These are phyloP conservation scores for Chondrilla cf. caribensis DNA, from an alignment of 37 sponge, comb jelly and placozoan genomes.

Conservation along the genomic window DNA sequence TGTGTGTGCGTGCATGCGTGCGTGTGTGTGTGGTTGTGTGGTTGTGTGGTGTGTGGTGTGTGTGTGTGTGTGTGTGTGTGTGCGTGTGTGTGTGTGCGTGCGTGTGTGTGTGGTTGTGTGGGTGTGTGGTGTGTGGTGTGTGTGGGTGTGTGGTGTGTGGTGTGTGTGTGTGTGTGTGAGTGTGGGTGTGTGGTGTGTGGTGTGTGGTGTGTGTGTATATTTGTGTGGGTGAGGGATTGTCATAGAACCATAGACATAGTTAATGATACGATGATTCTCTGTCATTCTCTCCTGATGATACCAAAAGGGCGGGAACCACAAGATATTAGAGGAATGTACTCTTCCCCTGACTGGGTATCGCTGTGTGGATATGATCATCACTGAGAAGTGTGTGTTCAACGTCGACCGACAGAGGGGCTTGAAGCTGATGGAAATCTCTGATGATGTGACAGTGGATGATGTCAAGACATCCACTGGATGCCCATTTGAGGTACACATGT, in stretches of 20 bases:
- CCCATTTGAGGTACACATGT: constrained; percentile 73
- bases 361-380: constrained; percentile 86
- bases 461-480: constrained; percentile 78
- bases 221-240: constrained; percentile 12
- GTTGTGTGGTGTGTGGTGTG: not conserved
- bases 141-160: too few species aligned
- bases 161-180: too few species aligned
- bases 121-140: too few species aligned
- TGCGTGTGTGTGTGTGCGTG: too few species aligned
- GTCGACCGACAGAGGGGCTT: constrained; percentile 68
- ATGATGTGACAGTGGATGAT: constrained; percentile 79
- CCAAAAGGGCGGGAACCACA: constrained; percentile 65
- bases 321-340: constrained; percentile 89
- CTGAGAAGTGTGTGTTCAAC: constrained; percentile 92
- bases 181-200: too few species aligned
- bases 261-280: not conserved
- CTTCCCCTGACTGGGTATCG: constrained; percentile 92
- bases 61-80: not conserved
- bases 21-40: not conserved
- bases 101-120: too few species aligned
- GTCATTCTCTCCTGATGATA: too few species aligned
- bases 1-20: constrained; percentile 9
- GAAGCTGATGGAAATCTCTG: constrained; percentile 69
- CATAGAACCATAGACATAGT: not conserved
- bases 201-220: too few species aligned